Evolutionary conservation across 2,888 invertebrate species (phyloP), one percentile per base, ranked within the genome.

Genomic region (Apantesis nais): DNA sequence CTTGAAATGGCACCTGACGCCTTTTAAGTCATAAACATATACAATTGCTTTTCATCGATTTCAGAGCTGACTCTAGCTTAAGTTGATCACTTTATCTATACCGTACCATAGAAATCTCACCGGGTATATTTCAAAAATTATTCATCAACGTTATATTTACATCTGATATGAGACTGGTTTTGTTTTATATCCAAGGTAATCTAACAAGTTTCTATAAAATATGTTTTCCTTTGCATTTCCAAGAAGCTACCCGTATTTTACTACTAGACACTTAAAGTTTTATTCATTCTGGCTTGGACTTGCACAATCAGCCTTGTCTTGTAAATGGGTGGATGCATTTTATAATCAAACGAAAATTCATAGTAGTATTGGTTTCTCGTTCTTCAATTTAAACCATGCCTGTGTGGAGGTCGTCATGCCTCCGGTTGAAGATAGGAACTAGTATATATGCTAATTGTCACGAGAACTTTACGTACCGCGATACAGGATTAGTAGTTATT

Each of bases 251-350:
- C 19, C 22, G 31, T 62, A 37, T 37, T 31, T 31, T 62, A 62
- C n/a, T 62, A n/a, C 37, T 19, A 37, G 39, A n/a, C 34, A 39
- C n/a, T 62, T 37, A 41, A 63, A 39, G 25, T 41, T n/a, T 41
- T 61, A 41, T 37, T 61, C 34, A 61, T 44, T 60, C 48, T 25
- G 34, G n/a, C 48, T 61, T 67, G 37, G 41, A 60, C 66, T n/a
- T 34, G 61, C 44, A 67, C 61, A 67, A 67, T 67, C 67, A 67
- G 61, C 44, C 61, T 48, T 60, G n/a, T 48, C 67, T 31, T 12
- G 29, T 12, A 44, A 61, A 67, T 61, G 34, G 48, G 34, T 67
- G 39, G n/a, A 29, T 19, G 44, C 60, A 60, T 39, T 44, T 31
- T 34, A n/a, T 31, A 67, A 61, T 62, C 34, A 67, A 67, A 48